Base-by-base conservation (phyloP, 53 echinoderm and acorn worm species). In the Mesocentrotus franciscanus region DNA sequence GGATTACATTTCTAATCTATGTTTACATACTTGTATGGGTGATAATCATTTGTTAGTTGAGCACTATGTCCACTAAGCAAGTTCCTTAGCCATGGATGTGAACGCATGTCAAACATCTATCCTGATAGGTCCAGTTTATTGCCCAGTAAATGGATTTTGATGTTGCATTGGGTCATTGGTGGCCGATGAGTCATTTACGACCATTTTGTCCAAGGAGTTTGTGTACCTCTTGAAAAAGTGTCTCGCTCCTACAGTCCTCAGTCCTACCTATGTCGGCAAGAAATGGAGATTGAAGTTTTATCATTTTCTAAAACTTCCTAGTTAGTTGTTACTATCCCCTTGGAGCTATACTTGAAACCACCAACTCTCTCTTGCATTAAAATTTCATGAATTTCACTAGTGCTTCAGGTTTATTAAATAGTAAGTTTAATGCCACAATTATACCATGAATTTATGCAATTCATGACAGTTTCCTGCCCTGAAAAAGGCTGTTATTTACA, bases 141-240 rank as follows among this genome's bases (percentile, higher is more conserved):
- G 78, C 93, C 93, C 93, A 74, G 93, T 93, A 93, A 94, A 94
- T 94, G 94, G 94, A 84, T 94, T 83, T 83, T 83, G 94, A 94
- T 94, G 94, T 94, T 94, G 94, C 33, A 33, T 29, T 84, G 84
- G 84, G 94, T 94, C 94, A 94, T 94, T 94, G 94, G 94, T 61
- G 62, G 14, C 34, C 84, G 94, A 94, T 94, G 94, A 94, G 83
- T 94, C 94, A 94, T 94, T 94, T 83, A 94, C 36, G 94, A 61
- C 83, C 94, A 2, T 55, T 93, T 75, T 93, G 93, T 93, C 74
- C 58, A 1, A 42, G 5, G 33, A 57, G 10, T 12, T 16, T 59
- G 32, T 11, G 74, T 61, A 9, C 93, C 56, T n/a, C 0, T 22
- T 55, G 4, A 18, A 75, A 76, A 76, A 74, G 10, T 75, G 93